phyloP scores from a whole-genome alignment of 2,888 invertebrate genomes.

The Andrena minutula region DNA sequence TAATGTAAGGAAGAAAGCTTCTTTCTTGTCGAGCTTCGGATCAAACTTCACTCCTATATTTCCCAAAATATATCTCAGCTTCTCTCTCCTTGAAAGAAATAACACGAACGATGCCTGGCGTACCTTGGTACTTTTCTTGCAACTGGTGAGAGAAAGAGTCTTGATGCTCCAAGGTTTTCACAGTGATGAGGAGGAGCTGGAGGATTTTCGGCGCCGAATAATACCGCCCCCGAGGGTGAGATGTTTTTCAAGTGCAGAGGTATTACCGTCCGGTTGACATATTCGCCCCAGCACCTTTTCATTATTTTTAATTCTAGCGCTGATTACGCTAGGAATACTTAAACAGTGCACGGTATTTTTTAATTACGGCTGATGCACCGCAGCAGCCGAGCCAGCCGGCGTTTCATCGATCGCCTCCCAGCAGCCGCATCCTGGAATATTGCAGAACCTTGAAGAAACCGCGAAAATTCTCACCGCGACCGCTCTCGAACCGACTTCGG shows the following conservation, averaged over 20 bases:
- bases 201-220: slow-evolving; percentile 17
- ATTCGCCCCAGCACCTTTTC: slow-evolving; percentile 64
- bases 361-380: slow-evolving; percentile 81
- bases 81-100: background rate
- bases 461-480: slow-evolving; percentile 51
- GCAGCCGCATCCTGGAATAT: slow-evolving; percentile 38
- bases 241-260: slow-evolving; percentile 8
- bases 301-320: slow-evolving; percentile 79
- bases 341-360: slow-evolving; percentile 80
- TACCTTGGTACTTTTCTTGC: background rate
- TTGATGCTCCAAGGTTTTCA: background rate
- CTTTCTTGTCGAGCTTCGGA: background rate
- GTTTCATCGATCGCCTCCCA: slow-evolving; percentile 47
- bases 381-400: slow-evolving; percentile 33
- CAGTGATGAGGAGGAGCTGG: background rate
- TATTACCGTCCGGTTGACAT: slow-evolving; percentile 51
- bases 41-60: background rate
- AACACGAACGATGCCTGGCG: background rate
- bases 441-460: slow-evolving; percentile 52
- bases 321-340: slow-evolving; percentile 80
- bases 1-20: background rate
- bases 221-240: background rate
- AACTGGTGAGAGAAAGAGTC: background rate
- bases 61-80: too few species aligned
- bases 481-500: background rate